Evolutionary conservation across 2,888 invertebrate genomes (phyloP), one percentile per base, ranked within the genome.

Genomic region (Beris chalybata): DNA sequence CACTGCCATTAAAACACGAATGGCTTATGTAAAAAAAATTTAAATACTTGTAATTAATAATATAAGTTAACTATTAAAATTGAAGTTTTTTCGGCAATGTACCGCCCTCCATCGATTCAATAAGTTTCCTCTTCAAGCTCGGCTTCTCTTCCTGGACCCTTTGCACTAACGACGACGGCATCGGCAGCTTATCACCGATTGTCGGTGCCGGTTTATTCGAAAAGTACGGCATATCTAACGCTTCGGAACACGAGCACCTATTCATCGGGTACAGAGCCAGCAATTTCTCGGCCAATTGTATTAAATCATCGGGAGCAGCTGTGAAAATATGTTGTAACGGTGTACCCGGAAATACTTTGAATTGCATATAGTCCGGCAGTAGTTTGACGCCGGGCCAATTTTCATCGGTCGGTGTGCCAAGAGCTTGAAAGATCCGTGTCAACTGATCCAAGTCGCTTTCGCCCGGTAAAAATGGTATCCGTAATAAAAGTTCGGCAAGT

Each of bases 361-460:
- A 97, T 77, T 92, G 90, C 71, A 99, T 90, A 79, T 89, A 99
- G 81, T 97, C 97, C 12, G 94, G 92, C 55, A 99, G 79, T 64
- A 83, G 85, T 65, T 85, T 87, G 78, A 93, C 83, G 45, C 90
- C 89, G 7, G 96, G 94, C 99, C 99, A 99, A 65, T 85, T 90
- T 71, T 93, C 90, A 74, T 95, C 94, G 22, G 86, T 90, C 0
- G 99, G 98, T 56, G 95, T 95, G 6, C 99, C 99, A 72, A 98
- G 85, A 38, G 94, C 93, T 81, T 92, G 91, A 80, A 97, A 98
- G 75, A 99, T 99, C 75, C 91, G 92, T 0, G 93, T 92, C 50
- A 99, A 82, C 77, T 99, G 99, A 82, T 98, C 97, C 65, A 99
- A 83, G 81, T 99, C 99, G 0, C 96, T 92, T 74, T 98, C 98